These are phyloP conservation scores for Speoplatyrhinus poulsoni DNA, from an alignment of 2,113 vertebrate species.

Conservation along the genomic window DNA sequence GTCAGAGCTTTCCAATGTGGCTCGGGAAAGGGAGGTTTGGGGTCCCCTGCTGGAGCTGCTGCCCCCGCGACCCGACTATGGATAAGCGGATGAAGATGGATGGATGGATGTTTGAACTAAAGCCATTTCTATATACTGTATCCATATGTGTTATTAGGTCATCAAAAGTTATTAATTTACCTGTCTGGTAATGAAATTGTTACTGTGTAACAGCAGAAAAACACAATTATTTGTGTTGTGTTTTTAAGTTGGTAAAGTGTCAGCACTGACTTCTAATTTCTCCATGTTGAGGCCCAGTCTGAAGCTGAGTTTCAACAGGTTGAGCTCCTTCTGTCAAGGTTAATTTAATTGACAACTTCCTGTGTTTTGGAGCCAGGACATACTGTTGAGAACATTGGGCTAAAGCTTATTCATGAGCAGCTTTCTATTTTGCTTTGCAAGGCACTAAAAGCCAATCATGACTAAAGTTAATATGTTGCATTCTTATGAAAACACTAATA, in stretches of 20 bases:
- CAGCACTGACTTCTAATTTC: conserved; percentile 22
- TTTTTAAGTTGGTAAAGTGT: background rate
- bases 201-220: background rate
- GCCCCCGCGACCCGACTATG: too few relatives aligned
- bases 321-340: background rate
- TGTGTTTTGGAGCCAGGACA: background rate
- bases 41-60: too few relatives aligned
- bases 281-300: conserved; percentile 32
- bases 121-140: conserved; percentile 46
- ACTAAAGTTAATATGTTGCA: too few relatives aligned
- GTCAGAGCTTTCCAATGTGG: too few relatives aligned
- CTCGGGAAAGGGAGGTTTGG: too few relatives aligned
- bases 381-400: conserved; percentile 4
- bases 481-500: too few relatives aligned
- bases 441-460: background rate
- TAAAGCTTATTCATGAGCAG: too few relatives aligned
- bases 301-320: conserved; percentile 21
- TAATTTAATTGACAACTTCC: conserved; percentile 8
- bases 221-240: background rate
- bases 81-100: too few relatives aligned
- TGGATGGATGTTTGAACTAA: conserved; percentile 42
- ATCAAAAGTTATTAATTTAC: conserved; percentile 48
- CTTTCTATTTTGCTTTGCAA: too few relatives aligned
- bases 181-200: conserved; percentile 16
- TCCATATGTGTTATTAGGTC: conserved; percentile 50